Base-by-base conservation (phyloP, 2,113 vertebrate genomes). In the Turdus rufiventris region DNA sequence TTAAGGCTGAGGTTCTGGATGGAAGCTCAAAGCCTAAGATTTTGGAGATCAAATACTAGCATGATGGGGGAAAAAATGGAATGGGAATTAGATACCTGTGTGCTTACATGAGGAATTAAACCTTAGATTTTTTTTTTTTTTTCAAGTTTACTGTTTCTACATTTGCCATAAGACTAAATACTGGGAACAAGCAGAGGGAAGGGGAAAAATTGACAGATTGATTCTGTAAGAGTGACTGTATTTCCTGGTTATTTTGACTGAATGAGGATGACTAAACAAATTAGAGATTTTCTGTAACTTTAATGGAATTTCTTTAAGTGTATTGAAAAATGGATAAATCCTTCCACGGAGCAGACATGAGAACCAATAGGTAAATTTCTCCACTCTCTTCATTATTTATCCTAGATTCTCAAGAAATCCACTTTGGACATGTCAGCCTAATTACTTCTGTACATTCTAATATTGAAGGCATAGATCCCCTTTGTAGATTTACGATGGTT, bases 31-130 rank as follows among this genome's bases (percentile, higher is more conserved):
- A 77, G 13, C 6, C 12, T 28, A 66, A 12, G 6, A 16, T 91
- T 92, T 75, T 75, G 19, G 36, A 84, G 13, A 53, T 66, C 1
- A 76, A 89, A 62, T 60, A 21, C 8, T 10, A 12, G 5, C 5
- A 21, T n/a, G 9, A 34, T 8, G 15, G 15, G 17, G 1, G 1
- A 14, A 12, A 33, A 29, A 17, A 10, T 58, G 1, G 6, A 57
- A 62, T 80, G 3, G 8, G 1, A 76, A 62, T 5, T 16, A 66
- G 13, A 17, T 34, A 38, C 26, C 17, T n/a, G 9, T 43, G 14
- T 29, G 14, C 4, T 63, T 63, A 5, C 5, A 29, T 17, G 9
- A 48, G 23, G 12, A 51, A 74, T 25, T 9, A 40, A 77, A 56
- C 3, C 4, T 9, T n/a, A 23, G 10, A 25, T 29, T 12, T 4